phyloP scores from a whole-genome alignment of 2,888 invertebrate genomes.

The Zygaena filipendulae region DNA sequence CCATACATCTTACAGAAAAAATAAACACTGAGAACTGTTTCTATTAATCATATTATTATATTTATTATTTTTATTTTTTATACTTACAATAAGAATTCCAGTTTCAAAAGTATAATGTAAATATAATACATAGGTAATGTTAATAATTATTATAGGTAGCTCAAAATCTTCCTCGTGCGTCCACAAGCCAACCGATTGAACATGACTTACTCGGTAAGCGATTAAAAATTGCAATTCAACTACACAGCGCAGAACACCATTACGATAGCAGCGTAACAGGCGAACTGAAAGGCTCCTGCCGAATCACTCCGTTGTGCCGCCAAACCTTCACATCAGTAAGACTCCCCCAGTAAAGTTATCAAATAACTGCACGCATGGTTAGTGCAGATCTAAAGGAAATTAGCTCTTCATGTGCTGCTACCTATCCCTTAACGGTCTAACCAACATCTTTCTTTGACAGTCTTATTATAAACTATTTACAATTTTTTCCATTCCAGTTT shows the following conservation, averaged over 20 bases:
- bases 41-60: slow-evolving; percentile 60
- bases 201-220: slow-evolving; percentile 60
- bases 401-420: too few species aligned
- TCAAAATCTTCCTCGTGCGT: slow-evolving; percentile 47
- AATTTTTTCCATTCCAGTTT: too few species aligned
- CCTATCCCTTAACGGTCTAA: too few species aligned
- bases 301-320: too few species aligned
- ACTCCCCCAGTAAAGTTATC: too few species aligned
- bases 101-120: slow-evolving; percentile 62
- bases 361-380: too few species aligned
- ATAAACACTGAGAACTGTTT: slow-evolving; percentile 63
- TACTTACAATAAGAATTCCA: slow-evolving; percentile 66
- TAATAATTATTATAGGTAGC: slow-evolving; percentile 55
- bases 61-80: slow-evolving; percentile 57
- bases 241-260: slow-evolving; percentile 23
- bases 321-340: slow-evolving; percentile 32
- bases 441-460: too few species aligned
- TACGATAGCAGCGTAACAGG: too few species aligned
- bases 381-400: too few species aligned
- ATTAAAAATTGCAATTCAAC: slow-evolving; percentile 52
- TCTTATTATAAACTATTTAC: too few species aligned
- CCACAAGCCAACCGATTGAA: slow-evolving; percentile 50
- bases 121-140: slow-evolving; percentile 63
- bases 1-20: slow-evolving; percentile 56
- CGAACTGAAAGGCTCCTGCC: too few species aligned